These are phyloP conservation scores for Eupithecia subumbrata DNA, from an alignment of 2,888 invertebrate species.

Conservation along the genomic window DNA sequence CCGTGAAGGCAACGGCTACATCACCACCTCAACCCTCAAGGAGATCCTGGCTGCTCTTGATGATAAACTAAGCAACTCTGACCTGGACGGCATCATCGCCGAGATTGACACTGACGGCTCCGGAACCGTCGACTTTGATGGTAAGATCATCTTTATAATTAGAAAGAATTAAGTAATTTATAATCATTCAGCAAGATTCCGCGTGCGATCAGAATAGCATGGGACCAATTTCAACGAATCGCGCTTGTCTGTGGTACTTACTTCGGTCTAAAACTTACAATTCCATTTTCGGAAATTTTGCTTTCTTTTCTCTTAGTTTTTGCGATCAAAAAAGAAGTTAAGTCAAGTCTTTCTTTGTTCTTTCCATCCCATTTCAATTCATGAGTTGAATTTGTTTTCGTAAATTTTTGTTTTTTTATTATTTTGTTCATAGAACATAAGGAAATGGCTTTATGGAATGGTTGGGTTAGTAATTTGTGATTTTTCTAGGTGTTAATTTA, in stretches of 20 bases:
- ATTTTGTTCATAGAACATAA: too few relatives aligned
- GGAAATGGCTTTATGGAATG: too few relatives aligned
- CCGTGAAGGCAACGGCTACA: slow-evolving; percentile 97
- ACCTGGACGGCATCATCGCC: slow-evolving; percentile 98
- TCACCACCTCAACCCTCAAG: slow-evolving; percentile 94
- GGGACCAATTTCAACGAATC: not conserved
- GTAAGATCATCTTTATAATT: slow-evolving; percentile 74
- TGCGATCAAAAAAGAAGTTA: too few relatives aligned
- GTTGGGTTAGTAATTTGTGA: too few relatives aligned
- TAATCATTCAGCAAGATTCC: not conserved
- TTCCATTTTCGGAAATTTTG: too few relatives aligned
- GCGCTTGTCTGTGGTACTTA: not conserved
- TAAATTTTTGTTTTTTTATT: too few relatives aligned
- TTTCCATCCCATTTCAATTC: too few relatives aligned
- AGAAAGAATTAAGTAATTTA: not conserved
- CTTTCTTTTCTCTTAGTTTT: too few relatives aligned
- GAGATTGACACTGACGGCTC: slow-evolving; percentile 99
- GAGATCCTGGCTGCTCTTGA: slow-evolving; percentile 97
- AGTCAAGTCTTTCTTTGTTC: too few relatives aligned
- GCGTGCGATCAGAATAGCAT: not conserved
- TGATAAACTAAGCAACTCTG: slow-evolving; percentile 95
- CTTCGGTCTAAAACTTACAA: too few relatives aligned
- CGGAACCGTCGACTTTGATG: slow-evolving; percentile 99
- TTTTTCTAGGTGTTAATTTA: too few relatives aligned
- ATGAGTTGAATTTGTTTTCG: too few relatives aligned